These are phyloP conservation scores for Conus canariensis DNA, from an alignment of 2,888 invertebrate genomes.

Conservation along the genomic window DNA sequence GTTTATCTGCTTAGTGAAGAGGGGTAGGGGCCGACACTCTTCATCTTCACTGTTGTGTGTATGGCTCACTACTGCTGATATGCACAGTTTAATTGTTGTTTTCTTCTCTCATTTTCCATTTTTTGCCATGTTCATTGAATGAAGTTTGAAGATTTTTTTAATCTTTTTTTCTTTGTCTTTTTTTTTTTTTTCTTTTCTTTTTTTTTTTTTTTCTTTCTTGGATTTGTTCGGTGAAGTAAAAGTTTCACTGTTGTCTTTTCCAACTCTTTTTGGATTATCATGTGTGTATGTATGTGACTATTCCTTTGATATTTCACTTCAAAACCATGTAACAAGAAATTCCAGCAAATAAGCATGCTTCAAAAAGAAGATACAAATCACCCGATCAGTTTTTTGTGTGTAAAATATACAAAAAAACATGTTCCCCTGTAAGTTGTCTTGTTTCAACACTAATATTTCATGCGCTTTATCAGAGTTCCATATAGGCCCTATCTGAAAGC, in stretches of 20 bases:
- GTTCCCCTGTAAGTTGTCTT: too few species aligned
- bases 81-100: constrained; percentile 1
- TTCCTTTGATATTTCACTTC: background rate
- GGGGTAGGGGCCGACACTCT: background rate
- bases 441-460: too few species aligned
- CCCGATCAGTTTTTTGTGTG: too few species aligned
- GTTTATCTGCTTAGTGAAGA: background rate
- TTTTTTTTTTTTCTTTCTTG: background rate
- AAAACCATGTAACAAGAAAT: too few species aligned
- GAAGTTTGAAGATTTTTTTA: constrained; percentile 17
- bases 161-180: background rate
- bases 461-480: too few species aligned
- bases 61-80: background rate
- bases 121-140: constrained; percentile 34
- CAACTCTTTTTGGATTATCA: background rate
- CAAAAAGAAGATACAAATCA: too few species aligned
- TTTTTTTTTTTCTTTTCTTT: background rate
- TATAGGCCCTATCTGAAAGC: too few species aligned
- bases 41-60: background rate
- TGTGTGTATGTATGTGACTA: constrained; percentile 7
- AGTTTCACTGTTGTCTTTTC: constrained; percentile 32
- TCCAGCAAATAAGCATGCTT: too few species aligned
- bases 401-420: too few species aligned
- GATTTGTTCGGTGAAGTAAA: constrained; percentile 34
- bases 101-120: background rate